Conservation (phyloP, 1,140 invertebrate genomes). For the Drosophila orena region DNA sequence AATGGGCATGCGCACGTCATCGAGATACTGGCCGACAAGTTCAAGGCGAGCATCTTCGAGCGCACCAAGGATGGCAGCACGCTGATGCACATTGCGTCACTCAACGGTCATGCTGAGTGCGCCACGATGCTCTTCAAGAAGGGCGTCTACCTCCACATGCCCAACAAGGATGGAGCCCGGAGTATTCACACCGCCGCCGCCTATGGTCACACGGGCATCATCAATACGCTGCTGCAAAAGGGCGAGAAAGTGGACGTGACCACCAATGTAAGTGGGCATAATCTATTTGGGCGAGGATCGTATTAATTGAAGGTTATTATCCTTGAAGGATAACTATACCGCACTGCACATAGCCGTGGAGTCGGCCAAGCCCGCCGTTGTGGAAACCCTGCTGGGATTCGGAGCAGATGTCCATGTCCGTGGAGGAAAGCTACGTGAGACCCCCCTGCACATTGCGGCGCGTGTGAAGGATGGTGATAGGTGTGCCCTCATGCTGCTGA, state of each 20-base stretch:
- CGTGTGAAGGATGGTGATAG: slow-evolving; percentile 96
- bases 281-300: background rate
- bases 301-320: background rate
- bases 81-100: slow-evolving; percentile 98
- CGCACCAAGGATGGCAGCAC: slow-evolving; percentile 98
- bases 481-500: slow-evolving; percentile 98
- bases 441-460: slow-evolving; percentile 97
- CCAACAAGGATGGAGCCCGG: slow-evolving; percentile 97
- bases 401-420: slow-evolving; percentile 98
- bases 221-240: slow-evolving; percentile 97
- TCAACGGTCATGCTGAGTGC: slow-evolving; percentile 98
- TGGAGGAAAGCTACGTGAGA: slow-evolving; percentile 94
- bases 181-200: slow-evolving; percentile 96
- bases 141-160: slow-evolving; percentile 99
- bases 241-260: slow-evolving; percentile 98
- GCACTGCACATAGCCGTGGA: slow-evolving; percentile 99
- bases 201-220: slow-evolving; percentile 98
- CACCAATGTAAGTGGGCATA: slow-evolving; percentile 91
- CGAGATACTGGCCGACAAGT: slow-evolving; percentile 98
- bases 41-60: slow-evolving; percentile 97
- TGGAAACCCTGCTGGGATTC: slow-evolving; percentile 97
- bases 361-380: slow-evolving; percentile 96
- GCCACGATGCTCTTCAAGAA: slow-evolving; percentile 99
- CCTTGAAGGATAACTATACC: slow-evolving; percentile 96
- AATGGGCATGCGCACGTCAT: slow-evolving; percentile 98